phyloP scores from a whole-genome alignment of 2,113 vertebrate species.

The Mobula birostris region DNA sequence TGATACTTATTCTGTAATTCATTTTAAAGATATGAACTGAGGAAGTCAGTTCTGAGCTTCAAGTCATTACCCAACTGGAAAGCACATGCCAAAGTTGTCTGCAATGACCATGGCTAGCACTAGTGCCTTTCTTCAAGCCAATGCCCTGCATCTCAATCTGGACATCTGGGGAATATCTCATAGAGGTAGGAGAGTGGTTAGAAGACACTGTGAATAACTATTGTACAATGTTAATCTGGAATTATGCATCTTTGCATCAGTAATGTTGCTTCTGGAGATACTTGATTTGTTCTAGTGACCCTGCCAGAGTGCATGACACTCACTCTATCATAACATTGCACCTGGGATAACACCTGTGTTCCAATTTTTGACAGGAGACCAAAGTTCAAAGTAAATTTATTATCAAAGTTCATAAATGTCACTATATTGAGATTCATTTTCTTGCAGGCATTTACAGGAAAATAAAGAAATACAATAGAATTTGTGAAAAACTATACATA shows the following conservation, averaged over 20 bases:
- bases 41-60: not conserved
- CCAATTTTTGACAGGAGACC: not conserved
- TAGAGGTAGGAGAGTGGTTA: not conserved
- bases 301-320: not conserved
- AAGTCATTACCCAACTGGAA: not conserved
- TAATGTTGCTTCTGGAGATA: not conserved
- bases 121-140: not conserved
- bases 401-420: too few species aligned
- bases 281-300: not conserved
- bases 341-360: not conserved
- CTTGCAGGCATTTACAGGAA: too few species aligned
- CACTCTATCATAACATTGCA: not conserved
- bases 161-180: not conserved
- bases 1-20: not conserved
- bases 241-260: not conserved
- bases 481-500: too few species aligned
- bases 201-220: not conserved
- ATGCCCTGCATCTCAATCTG: not conserved
- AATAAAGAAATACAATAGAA: too few species aligned
- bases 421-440: too few species aligned
- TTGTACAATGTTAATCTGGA: not conserved
- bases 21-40: not conserved
- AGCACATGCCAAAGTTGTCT: not conserved
- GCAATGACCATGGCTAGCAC: not conserved
- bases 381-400: too few species aligned